Evolutionary conservation across 2,888 invertebrate species (phyloP), one percentile per base, ranked within the genome.

Genomic region (Hypolimnas misippus): DNA sequence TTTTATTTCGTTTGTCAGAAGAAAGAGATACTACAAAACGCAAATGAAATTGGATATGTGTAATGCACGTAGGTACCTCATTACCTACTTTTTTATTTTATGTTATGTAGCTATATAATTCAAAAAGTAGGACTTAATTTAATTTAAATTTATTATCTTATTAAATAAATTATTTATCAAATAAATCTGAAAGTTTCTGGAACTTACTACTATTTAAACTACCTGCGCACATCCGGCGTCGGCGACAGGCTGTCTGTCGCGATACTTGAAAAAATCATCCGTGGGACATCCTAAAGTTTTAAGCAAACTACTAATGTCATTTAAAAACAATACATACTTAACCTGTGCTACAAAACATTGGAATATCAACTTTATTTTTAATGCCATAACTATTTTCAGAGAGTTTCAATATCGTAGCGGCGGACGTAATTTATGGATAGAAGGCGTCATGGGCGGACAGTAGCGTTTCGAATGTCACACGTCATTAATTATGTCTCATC

Each of bases 191-290:
- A 25, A 46, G 12, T 29, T 49, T 7, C 7, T 49, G 7, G n/a
- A 21, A 25, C 25, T 14, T 14, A 49, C 49, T 14, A 49, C 25
- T 49, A 29, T 21, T 14, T 49, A 8, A 49, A 29, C 59, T 61
- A 70, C 68, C 66, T 68, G 64, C 60, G 54, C 65, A 62, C 79
- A 81, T 85, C 84, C 86, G 86, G 78, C 71, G 65, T 55, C 66
- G 86, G 87, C 87, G 87, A 82, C 87, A 81, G 65, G 74, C 86
- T 73, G 87, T 87, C 87, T 87, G 76, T 74, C 68, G 65, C 54
- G 52, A 56, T 21, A 40, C 46, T 54, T 31, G 59, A 72, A 71
- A 72, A 65, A 68, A 63, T 60, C 64, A 68, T 57, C 59, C 62
- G 56, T 62, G 57, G 57, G 64, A 57, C 58, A 40, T 46, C 57